Evolutionary conservation across 1,140 invertebrate species (phyloP).

Genomic region (Ostrea denselamellosa): DNA sequence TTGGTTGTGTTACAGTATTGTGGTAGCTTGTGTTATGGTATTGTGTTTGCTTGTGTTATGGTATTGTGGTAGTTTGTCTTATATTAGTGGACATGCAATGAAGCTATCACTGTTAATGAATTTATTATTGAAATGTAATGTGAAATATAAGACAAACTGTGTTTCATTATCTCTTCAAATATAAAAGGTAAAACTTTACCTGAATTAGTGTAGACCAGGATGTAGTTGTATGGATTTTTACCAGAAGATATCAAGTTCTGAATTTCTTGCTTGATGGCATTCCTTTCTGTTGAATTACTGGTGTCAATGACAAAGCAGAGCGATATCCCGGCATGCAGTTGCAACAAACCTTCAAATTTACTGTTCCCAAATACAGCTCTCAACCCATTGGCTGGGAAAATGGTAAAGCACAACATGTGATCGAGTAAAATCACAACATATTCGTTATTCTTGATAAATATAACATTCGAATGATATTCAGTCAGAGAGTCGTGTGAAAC

Average conservation of each 20-base stretch:
- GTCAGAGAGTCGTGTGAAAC: no score
- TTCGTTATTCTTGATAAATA: background rate
- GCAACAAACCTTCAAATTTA: conserved; percentile 41
- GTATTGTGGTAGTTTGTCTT: no score
- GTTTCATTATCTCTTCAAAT: no score
- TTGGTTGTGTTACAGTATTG: no score
- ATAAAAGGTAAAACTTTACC: background rate
- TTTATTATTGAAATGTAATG: no score
- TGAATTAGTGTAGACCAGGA: conserved; percentile 3
- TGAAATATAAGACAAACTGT: no score
- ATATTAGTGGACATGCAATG: no score
- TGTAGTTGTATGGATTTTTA: conserved; percentile 21
- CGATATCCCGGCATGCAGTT: conserved; percentile 36
- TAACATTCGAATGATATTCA: no score
- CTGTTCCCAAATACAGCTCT: background rate
- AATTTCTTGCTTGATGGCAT: conserved; percentile 19
- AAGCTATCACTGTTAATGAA: no score
- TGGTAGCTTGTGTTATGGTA: no score
- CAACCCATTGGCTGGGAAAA: conserved; percentile 39
- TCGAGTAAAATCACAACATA: background rate
- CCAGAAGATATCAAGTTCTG: background rate
- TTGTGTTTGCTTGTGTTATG: no score
- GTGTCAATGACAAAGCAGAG: conserved; percentile 51
- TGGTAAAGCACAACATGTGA: background rate
- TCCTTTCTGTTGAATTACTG: background rate